Percentiles rank a stretch among this genome's conserved stretches.
phyloP scores from a whole-genome alignment of 92 coral and sea anemone species.

The Epizoanthus stellaris region DNA sequence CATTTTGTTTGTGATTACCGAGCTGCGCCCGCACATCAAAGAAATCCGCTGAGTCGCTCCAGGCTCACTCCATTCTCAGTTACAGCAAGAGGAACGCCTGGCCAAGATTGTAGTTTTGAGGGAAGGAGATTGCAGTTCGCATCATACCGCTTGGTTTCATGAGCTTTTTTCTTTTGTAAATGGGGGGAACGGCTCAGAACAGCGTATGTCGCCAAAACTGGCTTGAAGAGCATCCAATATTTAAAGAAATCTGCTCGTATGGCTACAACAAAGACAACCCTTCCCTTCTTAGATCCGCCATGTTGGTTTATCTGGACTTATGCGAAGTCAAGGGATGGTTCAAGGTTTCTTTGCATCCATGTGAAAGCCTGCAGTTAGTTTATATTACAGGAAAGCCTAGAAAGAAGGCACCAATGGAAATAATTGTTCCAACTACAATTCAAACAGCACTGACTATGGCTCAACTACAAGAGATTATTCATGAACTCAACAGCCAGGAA shows the following conservation, averaged over 20 bases:
- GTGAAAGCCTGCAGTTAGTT: constrained; percentile 75
- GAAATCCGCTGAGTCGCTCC: constrained; percentile 25
- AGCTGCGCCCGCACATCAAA: constrained; percentile 41
- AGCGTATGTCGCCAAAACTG: constrained; percentile 76
- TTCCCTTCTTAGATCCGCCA: constrained; percentile 67
- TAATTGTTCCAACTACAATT: constrained; percentile 76
- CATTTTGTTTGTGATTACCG: constrained; percentile 56
- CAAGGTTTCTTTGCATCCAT: constrained; percentile 77
- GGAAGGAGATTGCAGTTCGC: too few relatives aligned
- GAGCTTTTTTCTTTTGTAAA: neutral
- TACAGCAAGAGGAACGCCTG: constrained; percentile 51
- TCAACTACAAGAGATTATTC: constrained; percentile 65
- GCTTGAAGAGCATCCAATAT: constrained; percentile 93
- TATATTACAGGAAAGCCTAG: constrained; percentile 90
- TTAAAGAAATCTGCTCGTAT: constrained; percentile 69
- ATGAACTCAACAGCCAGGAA: constrained; percentile 62
- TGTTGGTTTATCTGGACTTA: constrained; percentile 89
- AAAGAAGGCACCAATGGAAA: constrained; percentile 77
- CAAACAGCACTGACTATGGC: constrained; percentile 65
- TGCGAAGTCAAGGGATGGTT: constrained; percentile 95
- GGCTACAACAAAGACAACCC: constrained; percentile 70
- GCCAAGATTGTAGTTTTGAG: neutral
- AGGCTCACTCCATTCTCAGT: neutral
- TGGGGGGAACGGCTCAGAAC: constrained; percentile 1
- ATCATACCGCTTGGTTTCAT: neutral